These are phyloP conservation scores for Eulemur mongoz DNA, from an alignment of 2,797 vertebrate genomes.

Conservation along the genomic window DNA sequence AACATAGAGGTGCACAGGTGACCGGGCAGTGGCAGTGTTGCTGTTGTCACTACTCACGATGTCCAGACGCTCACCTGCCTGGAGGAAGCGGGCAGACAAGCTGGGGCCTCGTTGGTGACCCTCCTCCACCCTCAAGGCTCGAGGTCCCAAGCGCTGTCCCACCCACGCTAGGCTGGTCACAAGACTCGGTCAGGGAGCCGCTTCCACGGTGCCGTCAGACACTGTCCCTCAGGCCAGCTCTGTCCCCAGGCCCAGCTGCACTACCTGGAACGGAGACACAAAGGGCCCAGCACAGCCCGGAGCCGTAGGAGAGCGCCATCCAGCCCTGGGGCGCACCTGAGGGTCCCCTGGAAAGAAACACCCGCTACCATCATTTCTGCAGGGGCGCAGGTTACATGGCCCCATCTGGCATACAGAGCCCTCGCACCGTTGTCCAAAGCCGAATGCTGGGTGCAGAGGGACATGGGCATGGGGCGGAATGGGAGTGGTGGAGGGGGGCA, in stretches of 20 bases:
- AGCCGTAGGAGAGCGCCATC: fast-evolving
- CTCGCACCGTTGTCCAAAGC: fast-evolving
- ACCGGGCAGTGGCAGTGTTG: not conserved
- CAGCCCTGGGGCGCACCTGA: fast-evolving
- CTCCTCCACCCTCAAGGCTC: too few relatives aligned
- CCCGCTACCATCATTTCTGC: fast-evolving
- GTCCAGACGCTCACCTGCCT: not conserved
- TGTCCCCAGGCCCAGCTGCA: fast-evolving
- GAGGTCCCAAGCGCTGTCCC: not conserved
- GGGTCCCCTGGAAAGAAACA: not conserved
- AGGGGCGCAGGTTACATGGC: too few relatives aligned
- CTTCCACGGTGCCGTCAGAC: too few relatives aligned
- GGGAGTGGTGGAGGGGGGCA: too few relatives aligned
- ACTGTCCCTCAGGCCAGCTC: not conserved
- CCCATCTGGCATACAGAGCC: fast-evolving
- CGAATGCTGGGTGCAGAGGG: fast-evolving
- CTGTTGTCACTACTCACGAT: not conserved
- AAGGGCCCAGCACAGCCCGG: fast-evolving
- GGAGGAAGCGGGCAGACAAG: not conserved
- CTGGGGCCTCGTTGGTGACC: fast-evolving
- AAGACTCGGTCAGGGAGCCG: fast-evolving
- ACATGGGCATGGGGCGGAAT: too few relatives aligned
- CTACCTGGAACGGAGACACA: too few relatives aligned
- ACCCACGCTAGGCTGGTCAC: fast-evolving
- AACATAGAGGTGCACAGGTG: too few relatives aligned